A percentile compares a stretch with the other conserved stretches of the same genome.
These are phyloP conservation scores for Troides helena DNA, from an alignment of 2,888 invertebrate genomes.

Conservation along the genomic window DNA sequence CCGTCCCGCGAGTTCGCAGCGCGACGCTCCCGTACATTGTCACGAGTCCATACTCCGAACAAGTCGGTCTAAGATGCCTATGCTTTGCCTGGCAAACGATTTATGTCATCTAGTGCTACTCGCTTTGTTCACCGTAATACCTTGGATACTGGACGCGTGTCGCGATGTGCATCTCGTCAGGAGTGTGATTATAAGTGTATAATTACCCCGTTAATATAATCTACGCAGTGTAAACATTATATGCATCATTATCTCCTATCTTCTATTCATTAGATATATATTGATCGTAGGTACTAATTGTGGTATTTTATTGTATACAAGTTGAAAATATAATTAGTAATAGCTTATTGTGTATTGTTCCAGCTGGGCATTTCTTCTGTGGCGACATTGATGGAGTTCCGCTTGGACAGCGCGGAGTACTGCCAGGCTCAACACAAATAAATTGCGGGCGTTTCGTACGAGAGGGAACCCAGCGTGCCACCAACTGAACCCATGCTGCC, in stretches of 20 bases:
- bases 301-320: background rate
- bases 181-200: conserved; percentile 56
- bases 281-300: background rate
- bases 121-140: conserved; percentile 46
- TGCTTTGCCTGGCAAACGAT: conserved; percentile 46
- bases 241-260: no score
- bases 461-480: conserved; percentile 54
- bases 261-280: background rate
- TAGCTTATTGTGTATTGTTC: conserved; percentile 54
- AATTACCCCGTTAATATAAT: conserved; percentile 30
- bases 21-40: conserved; percentile 45
- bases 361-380: conserved; percentile 93
- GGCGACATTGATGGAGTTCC: conserved; percentile 98
- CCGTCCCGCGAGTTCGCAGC: conserved; percentile 49
- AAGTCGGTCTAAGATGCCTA: conserved; percentile 44
- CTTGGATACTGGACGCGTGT: conserved; percentile 50
- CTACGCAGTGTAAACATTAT: background rate
- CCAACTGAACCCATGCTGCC: conserved; percentile 67
- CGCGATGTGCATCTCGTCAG: conserved; percentile 52
- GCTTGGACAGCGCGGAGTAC: conserved; percentile 98
- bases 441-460: conserved; percentile 68
- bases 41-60: conserved; percentile 42
- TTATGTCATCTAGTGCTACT: conserved; percentile 44
- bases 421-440: conserved; percentile 99
- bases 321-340: background rate